These are phyloP conservation scores for Glomeris marginata DNA, from an alignment of 2,888 invertebrate species.

Conservation along the genomic window DNA sequence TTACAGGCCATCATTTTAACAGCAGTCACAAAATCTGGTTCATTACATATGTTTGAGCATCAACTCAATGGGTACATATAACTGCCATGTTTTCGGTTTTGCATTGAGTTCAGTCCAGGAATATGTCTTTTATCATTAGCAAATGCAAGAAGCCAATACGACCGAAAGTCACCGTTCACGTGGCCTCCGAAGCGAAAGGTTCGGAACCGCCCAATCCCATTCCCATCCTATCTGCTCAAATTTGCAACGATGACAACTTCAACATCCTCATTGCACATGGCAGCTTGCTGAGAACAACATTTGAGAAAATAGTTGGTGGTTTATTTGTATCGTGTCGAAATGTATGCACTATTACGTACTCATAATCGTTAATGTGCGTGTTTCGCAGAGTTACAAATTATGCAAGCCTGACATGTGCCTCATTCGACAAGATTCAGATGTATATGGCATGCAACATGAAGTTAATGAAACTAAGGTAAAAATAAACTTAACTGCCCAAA, in stretches of 20 bases:
- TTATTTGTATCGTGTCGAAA: slow-evolving; percentile 2
- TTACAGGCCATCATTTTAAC: slow-evolving; percentile 23
- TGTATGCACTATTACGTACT: background rate
- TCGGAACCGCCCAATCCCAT: slow-evolving; percentile 37
- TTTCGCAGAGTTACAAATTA: slow-evolving; percentile 10
- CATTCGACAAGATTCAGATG: slow-evolving; percentile 32
- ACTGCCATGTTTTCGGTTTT: no score
- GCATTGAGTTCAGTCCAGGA: no score
- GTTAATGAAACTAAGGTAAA: no score
- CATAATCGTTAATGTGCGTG: background rate
- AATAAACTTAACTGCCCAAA: no score
- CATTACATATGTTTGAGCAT: slow-evolving; percentile 60
- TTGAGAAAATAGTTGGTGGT: slow-evolving; percentile 41
- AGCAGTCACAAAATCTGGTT: slow-evolving; percentile 57
- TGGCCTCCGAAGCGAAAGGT: slow-evolving; percentile 33
- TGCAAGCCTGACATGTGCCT: slow-evolving; percentile 35
- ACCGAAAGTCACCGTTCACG: slow-evolving; percentile 44
- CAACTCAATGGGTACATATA: slow-evolving; percentile 53
- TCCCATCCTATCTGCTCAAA: slow-evolving; percentile 36
- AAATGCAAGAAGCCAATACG: slow-evolving; percentile 41
- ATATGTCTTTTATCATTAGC: background rate
- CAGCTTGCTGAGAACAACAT: slow-evolving; percentile 38
- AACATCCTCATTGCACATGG: slow-evolving; percentile 44
- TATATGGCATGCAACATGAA: background rate
- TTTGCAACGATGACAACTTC: slow-evolving; percentile 22